These are phyloP conservation scores for Spilosoma lubricipeda DNA, from an alignment of 2,888 invertebrate species.

Conservation along the genomic window DNA sequence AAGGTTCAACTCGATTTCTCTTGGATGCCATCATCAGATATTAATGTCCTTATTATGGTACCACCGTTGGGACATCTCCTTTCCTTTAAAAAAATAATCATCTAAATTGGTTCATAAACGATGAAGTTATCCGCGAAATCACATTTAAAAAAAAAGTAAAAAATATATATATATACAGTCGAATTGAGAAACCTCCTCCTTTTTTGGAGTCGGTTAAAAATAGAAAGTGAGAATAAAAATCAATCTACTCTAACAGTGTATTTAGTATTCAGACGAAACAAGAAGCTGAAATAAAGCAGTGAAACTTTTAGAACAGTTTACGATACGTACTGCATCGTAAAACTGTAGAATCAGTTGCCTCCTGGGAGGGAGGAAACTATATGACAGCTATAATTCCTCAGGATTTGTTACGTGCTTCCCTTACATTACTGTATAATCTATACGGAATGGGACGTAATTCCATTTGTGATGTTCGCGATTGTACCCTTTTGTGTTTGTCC, in stretches of 20 bases:
- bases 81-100: no score
- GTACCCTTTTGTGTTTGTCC: constrained; percentile 17
- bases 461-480: constrained; percentile 23
- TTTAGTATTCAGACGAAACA: not conserved
- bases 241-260: not conserved
- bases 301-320: constrained; percentile 50
- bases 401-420: constrained; percentile 32
- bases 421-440: constrained; percentile 23
- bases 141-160: no score
- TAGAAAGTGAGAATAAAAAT: no score
- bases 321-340: constrained; percentile 42
- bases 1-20: no score
- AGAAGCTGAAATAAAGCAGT: constrained; percentile 44
- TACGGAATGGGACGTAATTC: constrained; percentile 27
- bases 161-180: no score
- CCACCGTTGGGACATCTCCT: no score
- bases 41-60: no score
- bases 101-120: no score
- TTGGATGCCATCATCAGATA: no score
- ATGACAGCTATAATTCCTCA: constrained; percentile 44
- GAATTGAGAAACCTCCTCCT: no score
- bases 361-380: constrained; percentile 18
- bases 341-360: constrained; percentile 46
- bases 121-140: no score
- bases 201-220: no score